Evolutionary conservation across 2,113 vertebrate species (phyloP).

Genomic region (Microtus ochrogaster): DNA sequence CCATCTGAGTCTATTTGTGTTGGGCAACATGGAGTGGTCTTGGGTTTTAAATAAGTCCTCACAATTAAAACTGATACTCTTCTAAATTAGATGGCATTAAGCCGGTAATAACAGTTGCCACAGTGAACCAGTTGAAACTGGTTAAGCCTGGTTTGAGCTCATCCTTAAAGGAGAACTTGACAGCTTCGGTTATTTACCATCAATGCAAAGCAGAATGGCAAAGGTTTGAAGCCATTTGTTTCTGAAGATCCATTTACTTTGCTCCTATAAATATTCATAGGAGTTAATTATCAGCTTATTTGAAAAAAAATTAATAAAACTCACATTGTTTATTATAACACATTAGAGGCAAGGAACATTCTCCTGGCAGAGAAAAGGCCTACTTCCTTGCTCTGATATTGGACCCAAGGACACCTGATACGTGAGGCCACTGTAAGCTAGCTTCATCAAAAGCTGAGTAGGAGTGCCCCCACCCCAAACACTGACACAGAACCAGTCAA

Average conservation of each 20-base stretch:
- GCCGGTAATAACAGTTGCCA: not conserved
- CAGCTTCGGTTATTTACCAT: not conserved
- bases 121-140: not conserved
- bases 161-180: not conserved
- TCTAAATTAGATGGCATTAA: not conserved
- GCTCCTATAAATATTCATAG: constrained; percentile 26
- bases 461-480: not conserved
- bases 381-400: not conserved
- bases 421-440: too few relatives aligned
- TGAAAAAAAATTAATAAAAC: constrained; percentile 54
- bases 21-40: not conserved
- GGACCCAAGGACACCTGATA: not conserved
- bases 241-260: constrained; percentile 23
- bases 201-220: not conserved
- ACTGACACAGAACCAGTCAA: not conserved
- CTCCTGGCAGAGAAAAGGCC: not conserved
- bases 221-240: not conserved
- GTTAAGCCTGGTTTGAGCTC: not conserved
- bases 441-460: not conserved
- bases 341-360: not conserved
- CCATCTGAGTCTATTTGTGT: not conserved
- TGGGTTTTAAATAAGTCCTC: not conserved
- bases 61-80: not conserved
- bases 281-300: constrained; percentile 45
- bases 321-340: not conserved